A percentile compares a stretch with the other conserved stretches of the same genome.
phyloP scores from a whole-genome alignment of 2,113 vertebrate genomes.

The Ardeotis arabs region DNA sequence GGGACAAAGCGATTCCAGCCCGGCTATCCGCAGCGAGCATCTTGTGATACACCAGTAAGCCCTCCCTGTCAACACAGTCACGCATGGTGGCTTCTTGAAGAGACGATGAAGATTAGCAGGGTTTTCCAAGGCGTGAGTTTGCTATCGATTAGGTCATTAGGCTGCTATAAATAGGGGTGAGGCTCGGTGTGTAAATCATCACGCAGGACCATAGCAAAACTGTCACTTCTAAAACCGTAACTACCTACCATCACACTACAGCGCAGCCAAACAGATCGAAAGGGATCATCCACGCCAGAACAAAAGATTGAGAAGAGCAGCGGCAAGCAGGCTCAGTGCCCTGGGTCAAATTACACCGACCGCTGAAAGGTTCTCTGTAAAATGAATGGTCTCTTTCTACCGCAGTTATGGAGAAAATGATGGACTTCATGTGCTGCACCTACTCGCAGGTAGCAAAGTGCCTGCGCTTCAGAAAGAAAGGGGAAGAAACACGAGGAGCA shows the following conservation, averaged over 20 bases:
- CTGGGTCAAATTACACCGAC: not conserved
- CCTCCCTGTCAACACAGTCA: not conserved
- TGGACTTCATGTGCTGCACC: not conserved
- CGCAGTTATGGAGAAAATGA: accelerated
- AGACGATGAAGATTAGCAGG: not conserved
- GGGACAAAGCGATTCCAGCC: not conserved
- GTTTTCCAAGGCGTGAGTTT: accelerated
- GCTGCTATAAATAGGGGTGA: not conserved
- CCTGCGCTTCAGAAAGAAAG: not conserved
- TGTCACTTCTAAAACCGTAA: accelerated
- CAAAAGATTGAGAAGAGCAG: not conserved
- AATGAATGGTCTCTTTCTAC: not conserved
- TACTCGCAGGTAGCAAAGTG: not conserved
- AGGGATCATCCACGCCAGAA: accelerated
- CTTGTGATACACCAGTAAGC: not conserved
- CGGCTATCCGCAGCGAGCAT: not conserved
- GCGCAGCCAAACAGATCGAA: accelerated
- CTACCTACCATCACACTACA: accelerated
- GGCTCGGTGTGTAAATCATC: not conserved
- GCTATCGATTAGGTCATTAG: not conserved
- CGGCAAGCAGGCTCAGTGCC: not conserved
- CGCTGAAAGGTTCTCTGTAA: not conserved
- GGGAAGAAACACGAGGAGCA: not conserved
- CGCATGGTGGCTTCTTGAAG: not conserved
- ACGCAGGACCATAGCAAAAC: not conserved